Evolutionary conservation across 2,888 invertebrate genomes (phyloP).

Genomic region (Lasioglossum pauxillum): DNA sequence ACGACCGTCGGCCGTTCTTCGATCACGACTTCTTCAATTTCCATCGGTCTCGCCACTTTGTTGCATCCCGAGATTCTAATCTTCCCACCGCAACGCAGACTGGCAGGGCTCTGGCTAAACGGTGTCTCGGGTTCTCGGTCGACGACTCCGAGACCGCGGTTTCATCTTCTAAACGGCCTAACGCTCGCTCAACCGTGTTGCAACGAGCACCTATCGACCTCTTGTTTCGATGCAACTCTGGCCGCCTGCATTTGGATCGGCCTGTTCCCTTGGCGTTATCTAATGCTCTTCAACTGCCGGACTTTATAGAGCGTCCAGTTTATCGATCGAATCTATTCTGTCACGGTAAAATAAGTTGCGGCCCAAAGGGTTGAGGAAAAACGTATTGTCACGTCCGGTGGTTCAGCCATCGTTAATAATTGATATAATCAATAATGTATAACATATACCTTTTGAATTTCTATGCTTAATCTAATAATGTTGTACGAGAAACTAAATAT

Average conservation of each 20-base stretch:
- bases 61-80: neutral
- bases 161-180: neutral
- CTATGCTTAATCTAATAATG: no score
- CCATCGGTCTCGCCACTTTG: neutral
- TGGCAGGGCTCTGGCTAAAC: neutral
- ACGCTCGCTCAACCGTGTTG: neutral
- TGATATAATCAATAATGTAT: no score
- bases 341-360: no score
- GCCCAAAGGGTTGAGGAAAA: no score
- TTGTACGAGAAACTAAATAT: no score
- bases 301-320: neutral
- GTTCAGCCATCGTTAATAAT: no score
- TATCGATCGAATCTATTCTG: no score
- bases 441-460: no score
- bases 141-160: neutral
- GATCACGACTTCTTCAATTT: slow-evolving; percentile 1
- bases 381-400: no score
- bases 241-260: neutral
- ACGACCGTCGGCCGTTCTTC: neutral
- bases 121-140: slow-evolving; percentile 9
- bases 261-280: neutral
- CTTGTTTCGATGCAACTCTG: neutral
- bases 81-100: neutral
- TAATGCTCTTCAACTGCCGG: neutral
- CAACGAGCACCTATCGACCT: neutral